These are phyloP conservation scores for Oenanthe oenanthe DNA, from an alignment of 2,113 vertebrate genomes.

Conservation along the genomic window DNA sequence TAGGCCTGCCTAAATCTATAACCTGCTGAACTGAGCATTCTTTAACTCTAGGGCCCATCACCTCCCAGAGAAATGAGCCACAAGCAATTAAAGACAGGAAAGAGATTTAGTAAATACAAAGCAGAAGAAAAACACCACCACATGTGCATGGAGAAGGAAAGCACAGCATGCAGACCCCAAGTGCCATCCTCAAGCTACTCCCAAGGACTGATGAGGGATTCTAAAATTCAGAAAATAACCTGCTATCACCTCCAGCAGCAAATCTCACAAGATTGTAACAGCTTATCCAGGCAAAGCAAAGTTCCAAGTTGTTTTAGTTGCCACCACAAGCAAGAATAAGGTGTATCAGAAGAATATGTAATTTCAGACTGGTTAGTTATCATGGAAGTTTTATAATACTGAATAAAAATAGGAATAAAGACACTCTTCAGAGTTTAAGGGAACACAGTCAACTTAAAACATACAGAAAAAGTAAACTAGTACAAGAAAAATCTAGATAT, in stretches of 20 bases:
- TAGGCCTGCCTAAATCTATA: not conserved
- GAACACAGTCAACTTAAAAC: not conserved
- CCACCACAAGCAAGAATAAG: conserved; percentile 13
- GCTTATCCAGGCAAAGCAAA: conserved; percentile 14
- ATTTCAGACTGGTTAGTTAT: conserved; percentile 18
- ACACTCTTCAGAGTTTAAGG: not conserved
- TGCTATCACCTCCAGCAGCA: not conserved
- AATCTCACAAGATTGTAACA: not conserved
- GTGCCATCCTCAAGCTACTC: not conserved
- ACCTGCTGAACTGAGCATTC: not conserved
- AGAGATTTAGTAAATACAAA: conserved; percentile 12
- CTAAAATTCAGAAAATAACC: not conserved
- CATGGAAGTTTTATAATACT: not conserved
- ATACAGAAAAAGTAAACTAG: not conserved
- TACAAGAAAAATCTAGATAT: not conserved
- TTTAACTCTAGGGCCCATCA: not conserved
- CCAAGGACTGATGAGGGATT: not conserved
- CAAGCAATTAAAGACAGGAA: not conserved
- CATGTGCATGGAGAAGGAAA: conserved; percentile 5
- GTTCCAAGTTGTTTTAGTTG: not conserved
- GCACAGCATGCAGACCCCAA: conserved; percentile 45
- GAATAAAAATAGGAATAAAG: not conserved
- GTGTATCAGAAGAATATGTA: not conserved
- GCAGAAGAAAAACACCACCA: not conserved
- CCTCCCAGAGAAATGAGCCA: not conserved